Conservation (phyloP, 2,797 vertebrate species). For the Falco berigora region DNA sequence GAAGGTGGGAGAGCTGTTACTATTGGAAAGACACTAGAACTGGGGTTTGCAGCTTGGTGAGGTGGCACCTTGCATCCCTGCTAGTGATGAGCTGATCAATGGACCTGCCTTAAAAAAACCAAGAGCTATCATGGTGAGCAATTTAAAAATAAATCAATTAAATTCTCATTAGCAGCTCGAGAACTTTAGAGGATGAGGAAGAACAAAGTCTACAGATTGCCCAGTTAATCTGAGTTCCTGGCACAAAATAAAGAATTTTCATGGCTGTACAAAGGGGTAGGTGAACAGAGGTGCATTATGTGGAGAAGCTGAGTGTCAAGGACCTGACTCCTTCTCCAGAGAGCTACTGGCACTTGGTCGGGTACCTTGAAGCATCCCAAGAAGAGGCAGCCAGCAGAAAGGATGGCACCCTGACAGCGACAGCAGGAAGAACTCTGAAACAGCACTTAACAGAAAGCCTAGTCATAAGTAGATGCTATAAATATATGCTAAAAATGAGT, state of each 20-base stretch:
- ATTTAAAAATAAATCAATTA: no score
- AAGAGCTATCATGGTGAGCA: rapidly evolving
- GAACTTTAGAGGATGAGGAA: not conserved
- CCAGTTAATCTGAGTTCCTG: not conserved
- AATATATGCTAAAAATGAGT: not conserved
- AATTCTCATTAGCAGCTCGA: not conserved
- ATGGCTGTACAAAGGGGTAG: not conserved
- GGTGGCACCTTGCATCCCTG: rapidly evolving
- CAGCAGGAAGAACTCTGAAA: not conserved
- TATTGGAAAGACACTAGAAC: not conserved
- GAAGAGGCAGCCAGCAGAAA: not conserved
- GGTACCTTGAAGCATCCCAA: not conserved
- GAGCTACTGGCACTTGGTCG: not conserved
- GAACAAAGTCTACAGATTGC: not conserved
- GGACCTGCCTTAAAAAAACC: not conserved
- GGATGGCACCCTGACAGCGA: not conserved
- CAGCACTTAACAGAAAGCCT: not conserved
- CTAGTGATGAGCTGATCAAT: not conserved
- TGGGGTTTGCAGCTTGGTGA: not conserved
- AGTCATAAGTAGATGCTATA: not conserved
- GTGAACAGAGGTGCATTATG: not conserved
- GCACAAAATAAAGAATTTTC: not conserved
- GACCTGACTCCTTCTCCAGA: not conserved
- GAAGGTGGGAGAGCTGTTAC: not conserved
- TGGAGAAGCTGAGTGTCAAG: not conserved